phyloP scores from a whole-genome alignment of 2,888 invertebrate species.

The Andricus quercusramuli region DNA sequence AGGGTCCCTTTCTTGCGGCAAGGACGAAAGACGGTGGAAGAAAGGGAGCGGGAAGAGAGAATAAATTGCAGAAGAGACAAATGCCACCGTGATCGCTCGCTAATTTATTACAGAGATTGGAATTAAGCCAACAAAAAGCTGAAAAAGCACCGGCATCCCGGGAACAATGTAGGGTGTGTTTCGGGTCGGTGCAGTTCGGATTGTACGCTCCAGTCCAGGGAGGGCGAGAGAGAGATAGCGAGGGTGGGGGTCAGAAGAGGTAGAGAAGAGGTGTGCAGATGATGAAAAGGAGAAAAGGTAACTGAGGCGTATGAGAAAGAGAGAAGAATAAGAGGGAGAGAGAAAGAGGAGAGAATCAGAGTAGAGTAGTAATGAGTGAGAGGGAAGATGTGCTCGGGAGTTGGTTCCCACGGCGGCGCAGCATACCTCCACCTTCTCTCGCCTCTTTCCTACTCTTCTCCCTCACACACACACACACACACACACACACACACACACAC shows the following conservation, averaged over 20 bases:
- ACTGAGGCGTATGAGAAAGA: constrained; percentile 52
- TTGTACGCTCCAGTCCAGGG: constrained; percentile 44
- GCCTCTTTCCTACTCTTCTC: constrained; percentile 42
- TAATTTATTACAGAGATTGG: constrained; percentile 76
- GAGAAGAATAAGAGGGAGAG: constrained; percentile 51
- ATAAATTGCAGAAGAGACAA: constrained; percentile 74
- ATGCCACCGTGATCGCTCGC: constrained; percentile 77
- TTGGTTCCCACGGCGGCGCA: constrained; percentile 76
- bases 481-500: too few species aligned
- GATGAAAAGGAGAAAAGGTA: constrained; percentile 57
- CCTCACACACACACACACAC: too few species aligned
- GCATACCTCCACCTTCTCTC: constrained; percentile 71
- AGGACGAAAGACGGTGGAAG: constrained; percentile 44
- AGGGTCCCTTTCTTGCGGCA: constrained; percentile 40
- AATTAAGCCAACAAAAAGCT: constrained; percentile 75
- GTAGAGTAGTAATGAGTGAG: constrained; percentile 44
- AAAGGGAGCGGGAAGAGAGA: constrained; percentile 57
- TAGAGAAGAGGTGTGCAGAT: constrained; percentile 48
- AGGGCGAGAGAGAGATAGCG: constrained; percentile 50
- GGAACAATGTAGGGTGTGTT: constrained; percentile 56
- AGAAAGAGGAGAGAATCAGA: constrained; percentile 40
- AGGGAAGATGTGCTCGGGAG: constrained; percentile 63
- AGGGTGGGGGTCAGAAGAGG: constrained; percentile 44
- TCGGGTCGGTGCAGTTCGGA: constrained; percentile 45
- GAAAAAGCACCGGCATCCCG: constrained; percentile 66